Base-by-base conservation (phyloP, 2,888 invertebrate genomes). In the Himalopsyche kuldschensis region DNA sequence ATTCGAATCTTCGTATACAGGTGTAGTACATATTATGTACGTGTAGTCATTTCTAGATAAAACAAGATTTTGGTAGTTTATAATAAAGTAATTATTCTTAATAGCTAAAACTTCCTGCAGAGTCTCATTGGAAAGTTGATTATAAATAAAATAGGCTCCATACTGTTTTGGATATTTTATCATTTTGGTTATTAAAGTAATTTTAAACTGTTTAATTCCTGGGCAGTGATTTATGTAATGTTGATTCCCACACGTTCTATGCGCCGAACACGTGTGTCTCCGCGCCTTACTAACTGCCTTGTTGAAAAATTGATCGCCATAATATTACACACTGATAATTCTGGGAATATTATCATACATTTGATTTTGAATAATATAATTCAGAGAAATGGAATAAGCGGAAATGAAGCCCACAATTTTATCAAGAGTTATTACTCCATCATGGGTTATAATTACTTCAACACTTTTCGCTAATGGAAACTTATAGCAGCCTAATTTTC, bases 301-400 rank as follows among this genome's bases (percentile, higher is more conserved):
- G 84, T 85, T 83, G 84, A 85, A 85, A 85, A 83, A 83, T 85
- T 85, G 48, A 85, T 85, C 81, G 32, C 84, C 83, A 46, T 31
- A 1, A 78, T 81, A 81, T 77, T 83, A 81, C 79, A 81, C 78
- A 81, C 81, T 32, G 55, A 79, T 81, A 77, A 75, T 83, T 84
- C 81, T 83, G 83, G 82, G 82, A 84, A 84, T 77, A 82, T 79
- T 81, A 84, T 55, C 75, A 75, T 77, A 24, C 20, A 10, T 31
- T 75, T 27, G 32, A 75, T 32, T 32, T 30, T 75, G 75, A 75
- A 31, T n/a, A n/a, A n/a, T 32, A 30, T 20, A 75, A 31, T 32
- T 75, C 75, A 75, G 32, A 31, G 30, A 75, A 31, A 75, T 41
- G 0, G 41, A 3, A 27, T 75, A 24, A n/a, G 32, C 20, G 31